A percentile compares a stretch with the other conserved stretches of the same genome.
Evolutionary conservation across 2,113 vertebrate species (phyloP).

Genomic region (Nannospalax galili): DNA sequence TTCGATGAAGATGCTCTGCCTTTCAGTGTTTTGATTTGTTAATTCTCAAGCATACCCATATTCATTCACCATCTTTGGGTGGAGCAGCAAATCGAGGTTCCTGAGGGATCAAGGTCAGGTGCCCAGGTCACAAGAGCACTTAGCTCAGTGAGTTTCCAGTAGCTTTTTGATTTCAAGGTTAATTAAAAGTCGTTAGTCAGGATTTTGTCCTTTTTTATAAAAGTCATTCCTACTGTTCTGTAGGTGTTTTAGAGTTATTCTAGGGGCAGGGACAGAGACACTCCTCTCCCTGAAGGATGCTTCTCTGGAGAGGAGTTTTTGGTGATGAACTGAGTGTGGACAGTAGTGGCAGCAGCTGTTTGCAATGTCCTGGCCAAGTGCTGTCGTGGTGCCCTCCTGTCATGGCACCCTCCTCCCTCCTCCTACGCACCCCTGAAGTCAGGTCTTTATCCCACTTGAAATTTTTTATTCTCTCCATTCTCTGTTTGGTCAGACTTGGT

Average conservation of each 20-base stretch:
- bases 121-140: no score
- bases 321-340: neutral
- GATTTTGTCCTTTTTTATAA: no score
- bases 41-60: no score
- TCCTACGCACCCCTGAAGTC: fast-evolving
- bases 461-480: fast-evolving
- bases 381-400: neutral
- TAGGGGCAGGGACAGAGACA: neutral
- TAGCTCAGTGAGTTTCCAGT: no score
- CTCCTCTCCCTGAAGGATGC: neutral
- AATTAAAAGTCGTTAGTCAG: no score
- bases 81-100: no score
- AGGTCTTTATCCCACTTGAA: fast-evolving
- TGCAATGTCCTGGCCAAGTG: neutral
- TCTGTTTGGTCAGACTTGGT: neutral
- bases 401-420: fast-evolving
- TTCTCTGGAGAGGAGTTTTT: neutral
- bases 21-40: no score
- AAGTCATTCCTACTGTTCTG: neutral
- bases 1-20: no score
- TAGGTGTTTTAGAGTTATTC: neutral
- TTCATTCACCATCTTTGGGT: no score
- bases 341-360: neutral
- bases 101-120: no score
- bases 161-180: no score